These are phyloP conservation scores for Trachurus trachurus DNA, from an alignment of 2,797 vertebrate species.

Conservation along the genomic window DNA sequence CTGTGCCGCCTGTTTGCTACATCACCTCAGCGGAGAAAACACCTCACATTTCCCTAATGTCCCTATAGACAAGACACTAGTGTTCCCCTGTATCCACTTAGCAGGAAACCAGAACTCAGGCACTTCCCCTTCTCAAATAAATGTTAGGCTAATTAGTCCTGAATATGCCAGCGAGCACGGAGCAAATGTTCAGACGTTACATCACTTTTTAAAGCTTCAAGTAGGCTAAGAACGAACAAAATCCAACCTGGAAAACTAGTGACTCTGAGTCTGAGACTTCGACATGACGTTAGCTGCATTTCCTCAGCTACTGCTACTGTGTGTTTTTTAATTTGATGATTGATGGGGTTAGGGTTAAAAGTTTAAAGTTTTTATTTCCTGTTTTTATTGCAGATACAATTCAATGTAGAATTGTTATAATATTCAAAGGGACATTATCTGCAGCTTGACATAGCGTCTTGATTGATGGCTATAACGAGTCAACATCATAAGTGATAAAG, in stretches of 20 bases:
- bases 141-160: not conserved
- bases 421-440: not conserved
- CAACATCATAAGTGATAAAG: no score
- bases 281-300: not conserved
- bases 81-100: not conserved
- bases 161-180: not conserved
- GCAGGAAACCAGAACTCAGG: not conserved
- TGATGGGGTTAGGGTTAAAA: no score
- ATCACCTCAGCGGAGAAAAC: not conserved
- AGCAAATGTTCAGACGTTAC: not conserved
- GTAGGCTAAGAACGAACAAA: not conserved
- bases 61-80: not conserved
- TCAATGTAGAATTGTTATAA: not conserved
- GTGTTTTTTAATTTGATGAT: no score
- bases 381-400: not conserved
- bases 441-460: no score
- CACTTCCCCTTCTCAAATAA: not conserved
- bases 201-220: not conserved
- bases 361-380: not conserved
- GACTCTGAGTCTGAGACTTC: not conserved
- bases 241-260: not conserved
- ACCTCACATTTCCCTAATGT: not conserved
- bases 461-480: no score
- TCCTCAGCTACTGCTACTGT: no score
- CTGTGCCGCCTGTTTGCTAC: not conserved